A percentile compares a stretch with the other conserved stretches of the same genome.
Conservation (phyloP, 2,888 invertebrate genomes). For the Conchocele bisecta region DNA sequence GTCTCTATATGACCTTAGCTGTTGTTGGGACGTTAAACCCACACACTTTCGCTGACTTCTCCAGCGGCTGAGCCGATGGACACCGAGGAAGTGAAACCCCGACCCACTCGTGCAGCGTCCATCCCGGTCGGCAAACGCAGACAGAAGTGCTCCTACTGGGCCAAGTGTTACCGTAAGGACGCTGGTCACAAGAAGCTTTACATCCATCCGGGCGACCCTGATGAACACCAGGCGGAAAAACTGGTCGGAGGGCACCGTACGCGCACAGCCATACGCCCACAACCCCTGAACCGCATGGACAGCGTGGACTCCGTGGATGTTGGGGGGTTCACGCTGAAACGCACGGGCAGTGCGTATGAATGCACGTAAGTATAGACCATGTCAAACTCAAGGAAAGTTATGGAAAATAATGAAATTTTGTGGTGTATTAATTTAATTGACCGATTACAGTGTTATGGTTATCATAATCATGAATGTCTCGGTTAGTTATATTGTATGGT, state of each 20-base stretch:
- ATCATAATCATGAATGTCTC: no score
- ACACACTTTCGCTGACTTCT: no score
- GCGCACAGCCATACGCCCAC: slow-evolving; percentile 48
- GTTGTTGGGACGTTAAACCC: no score
- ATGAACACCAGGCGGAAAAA: slow-evolving; percentile 39
- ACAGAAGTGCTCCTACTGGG: slow-evolving; percentile 86
- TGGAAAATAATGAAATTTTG: no score
- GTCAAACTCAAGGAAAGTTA: no score
- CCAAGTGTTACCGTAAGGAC: slow-evolving; percentile 87
- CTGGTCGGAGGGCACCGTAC: no score
- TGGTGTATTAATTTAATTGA: no score
- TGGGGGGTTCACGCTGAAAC: slow-evolving; percentile 71
- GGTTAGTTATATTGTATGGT: no score
- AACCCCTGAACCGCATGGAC: slow-evolving; percentile 65
- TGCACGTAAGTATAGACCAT: slow-evolving; percentile 81
- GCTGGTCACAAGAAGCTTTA: slow-evolving; percentile 85
- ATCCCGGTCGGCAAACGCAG: slow-evolving; percentile 10
- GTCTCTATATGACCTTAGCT: no score
- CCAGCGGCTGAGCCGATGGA: slow-evolving; percentile 3
- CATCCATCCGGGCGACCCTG: slow-evolving; percentile 88
- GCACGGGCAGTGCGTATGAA: slow-evolving; percentile 70
- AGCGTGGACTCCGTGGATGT: slow-evolving; percentile 71
- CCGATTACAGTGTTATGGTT: no score
- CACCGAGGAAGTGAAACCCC: neutral
- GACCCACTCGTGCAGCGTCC: no score